Base-by-base conservation (phyloP, 2,113 vertebrate genomes). In the Pterocles orientalis region DNA sequence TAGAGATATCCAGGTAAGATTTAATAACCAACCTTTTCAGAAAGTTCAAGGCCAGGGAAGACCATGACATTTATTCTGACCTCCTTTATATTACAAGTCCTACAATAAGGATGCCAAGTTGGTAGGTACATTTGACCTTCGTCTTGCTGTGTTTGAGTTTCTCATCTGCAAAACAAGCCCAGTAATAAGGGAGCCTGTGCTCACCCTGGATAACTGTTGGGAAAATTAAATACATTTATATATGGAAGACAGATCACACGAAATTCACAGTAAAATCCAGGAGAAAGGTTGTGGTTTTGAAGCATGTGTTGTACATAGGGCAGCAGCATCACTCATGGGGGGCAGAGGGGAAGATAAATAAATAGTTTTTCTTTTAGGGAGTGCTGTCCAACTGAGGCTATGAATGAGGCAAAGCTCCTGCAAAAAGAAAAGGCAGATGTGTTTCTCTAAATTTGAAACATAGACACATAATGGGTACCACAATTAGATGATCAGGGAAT, bases 311-410 rank as follows among this genome's bases (percentile, higher is more conserved):
- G 41, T 28, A 24, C 39, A 62, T 9, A 75, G 78, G 16, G 15
- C 47, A 79, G 51, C 7, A 84, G 6, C 24, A 62, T 57, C 60
- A 25, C 3, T 57, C 12, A 4, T 6, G 11, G 13, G 4, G 12
- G 7, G 9, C 41, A 41, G 4, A 4, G 2, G 9, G 12, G 10
- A 33, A 66, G 10, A 69, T 14, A 72, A 79, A 41, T 58, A 84
- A 68, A n/a, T n/a, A 57, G 3, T 10, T 48, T 76, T 5, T 65
- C 10, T 60, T 94, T 56, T 11, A 54, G 16, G 20, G 8, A 58
- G 3, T 25, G 4, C 24, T 53, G 28, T 66, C 69, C 29, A 72
- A 6, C 13, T 1, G 0, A 43, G 20, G 45, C 8, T 23, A 26
- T 1, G 0, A 66, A 48, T 28, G 9, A 72, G 13, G 21, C 1